These are phyloP conservation scores for Scotopteryx bipunctaria DNA, from an alignment of 2,888 invertebrate species.

Conservation along the genomic window DNA sequence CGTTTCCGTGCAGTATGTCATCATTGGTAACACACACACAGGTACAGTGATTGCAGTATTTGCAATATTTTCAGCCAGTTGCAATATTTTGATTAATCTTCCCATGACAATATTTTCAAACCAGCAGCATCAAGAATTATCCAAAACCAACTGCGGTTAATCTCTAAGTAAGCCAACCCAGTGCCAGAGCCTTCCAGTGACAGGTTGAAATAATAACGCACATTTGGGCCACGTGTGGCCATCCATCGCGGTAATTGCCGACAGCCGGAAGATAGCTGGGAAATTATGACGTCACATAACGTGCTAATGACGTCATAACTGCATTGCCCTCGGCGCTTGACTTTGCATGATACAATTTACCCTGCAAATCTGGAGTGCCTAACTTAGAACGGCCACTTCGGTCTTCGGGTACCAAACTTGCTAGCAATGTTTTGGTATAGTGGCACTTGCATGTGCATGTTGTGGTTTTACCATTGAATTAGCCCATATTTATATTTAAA, in stretches of 20 bases:
- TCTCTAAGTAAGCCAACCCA: constrained; percentile 22
- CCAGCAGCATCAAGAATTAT: not conserved
- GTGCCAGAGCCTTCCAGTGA: constrained; percentile 28
- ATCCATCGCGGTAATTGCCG: constrained; percentile 76
- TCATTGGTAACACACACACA: no score
- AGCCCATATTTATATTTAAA: no score
- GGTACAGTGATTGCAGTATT: no score
- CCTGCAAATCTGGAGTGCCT: constrained; percentile 21
- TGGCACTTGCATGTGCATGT: no score
- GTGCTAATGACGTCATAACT: constrained; percentile 81
- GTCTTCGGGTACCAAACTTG: no score
- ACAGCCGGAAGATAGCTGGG: constrained; percentile 75
- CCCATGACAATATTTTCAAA: not conserved
- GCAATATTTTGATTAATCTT: no score
- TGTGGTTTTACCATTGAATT: no score
- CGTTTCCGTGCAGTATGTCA: no score
- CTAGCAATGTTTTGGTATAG: no score
- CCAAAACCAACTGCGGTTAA: not conserved
- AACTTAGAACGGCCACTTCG: constrained; percentile 13
- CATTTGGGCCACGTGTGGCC: constrained; percentile 67
- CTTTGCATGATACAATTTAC: constrained; percentile 43
- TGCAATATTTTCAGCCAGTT: no score
- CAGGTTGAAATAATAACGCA: constrained; percentile 58
- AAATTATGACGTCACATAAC: constrained; percentile 79
- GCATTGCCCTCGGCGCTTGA: constrained; percentile 69